phyloP scores from a whole-genome alignment of 2,113 vertebrate species.

The Eulemur macaco region DNA sequence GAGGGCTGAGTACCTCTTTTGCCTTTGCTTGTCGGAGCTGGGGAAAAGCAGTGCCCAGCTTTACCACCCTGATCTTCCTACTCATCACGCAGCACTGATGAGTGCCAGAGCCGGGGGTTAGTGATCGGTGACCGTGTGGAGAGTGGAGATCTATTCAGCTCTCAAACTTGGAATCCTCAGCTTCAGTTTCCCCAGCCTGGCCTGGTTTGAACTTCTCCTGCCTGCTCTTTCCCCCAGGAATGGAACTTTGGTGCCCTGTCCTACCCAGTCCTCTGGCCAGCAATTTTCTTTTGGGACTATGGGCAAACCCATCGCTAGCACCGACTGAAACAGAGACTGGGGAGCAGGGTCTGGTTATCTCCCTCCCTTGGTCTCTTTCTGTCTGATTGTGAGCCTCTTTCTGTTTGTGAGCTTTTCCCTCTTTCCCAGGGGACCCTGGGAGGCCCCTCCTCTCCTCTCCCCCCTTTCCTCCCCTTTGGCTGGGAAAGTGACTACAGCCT shows the following conservation, averaged over 20 bases:
- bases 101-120: not conserved
- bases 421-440: conserved; percentile 18
- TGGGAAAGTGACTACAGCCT: conserved; percentile 76
- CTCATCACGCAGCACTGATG: not conserved
- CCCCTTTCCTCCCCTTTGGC: conserved; percentile 58
- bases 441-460: conserved; percentile 48
- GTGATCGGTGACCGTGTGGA: not conserved
- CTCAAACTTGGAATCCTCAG: conserved; percentile 9
- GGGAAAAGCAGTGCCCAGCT: not conserved
- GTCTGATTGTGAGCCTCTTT: conserved; percentile 35
- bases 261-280: not conserved
- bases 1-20: not conserved
- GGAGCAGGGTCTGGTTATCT: not conserved
- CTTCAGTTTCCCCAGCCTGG: not conserved
- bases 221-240: not conserved
- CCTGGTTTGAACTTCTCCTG: not conserved
- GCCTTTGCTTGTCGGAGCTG: not conserved
- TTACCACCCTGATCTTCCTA: not conserved
- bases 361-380: conserved; percentile 7
- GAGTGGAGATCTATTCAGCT: not conserved
- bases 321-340: conserved; percentile 6
- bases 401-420: conserved; percentile 49
- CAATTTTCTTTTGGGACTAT: not conserved
- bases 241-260: not conserved
- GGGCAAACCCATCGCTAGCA: not conserved